Conservation (phyloP, 2,797 vertebrate genomes). For the Tenualosa ilisha region DNA sequence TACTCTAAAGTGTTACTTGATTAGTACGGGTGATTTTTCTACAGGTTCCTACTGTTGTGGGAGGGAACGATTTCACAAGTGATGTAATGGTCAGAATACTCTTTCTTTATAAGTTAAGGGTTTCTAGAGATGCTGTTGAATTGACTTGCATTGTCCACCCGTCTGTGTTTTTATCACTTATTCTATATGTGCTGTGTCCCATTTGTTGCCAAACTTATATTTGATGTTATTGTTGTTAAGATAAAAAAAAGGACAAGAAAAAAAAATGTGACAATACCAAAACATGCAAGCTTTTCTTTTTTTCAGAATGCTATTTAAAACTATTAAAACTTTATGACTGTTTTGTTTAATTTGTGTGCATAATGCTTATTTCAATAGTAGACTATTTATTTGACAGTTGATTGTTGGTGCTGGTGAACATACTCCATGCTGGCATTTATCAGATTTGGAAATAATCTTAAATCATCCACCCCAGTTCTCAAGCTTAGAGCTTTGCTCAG, state of each 20-base stretch:
- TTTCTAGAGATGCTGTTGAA: slow-evolving; percentile 54
- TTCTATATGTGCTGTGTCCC: slow-evolving; percentile 40
- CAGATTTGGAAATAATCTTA: background rate
- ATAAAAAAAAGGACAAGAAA: slow-evolving; percentile 38
- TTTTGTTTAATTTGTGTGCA: slow-evolving; percentile 51
- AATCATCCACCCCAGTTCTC: background rate
- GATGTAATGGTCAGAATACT: slow-evolving; percentile 54
- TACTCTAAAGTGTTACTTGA: slow-evolving; percentile 41
- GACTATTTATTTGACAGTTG: background rate
- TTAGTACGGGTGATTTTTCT: slow-evolving; percentile 45
- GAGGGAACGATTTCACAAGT: slow-evolving; percentile 50
- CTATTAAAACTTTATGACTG: slow-evolving; percentile 56
- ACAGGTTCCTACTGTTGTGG: slow-evolving; percentile 59
- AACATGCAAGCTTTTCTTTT: slow-evolving; percentile 56
- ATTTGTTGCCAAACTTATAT: slow-evolving; percentile 58
- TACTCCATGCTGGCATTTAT: background rate
- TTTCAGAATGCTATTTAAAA: slow-evolving; percentile 61
- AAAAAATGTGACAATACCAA: slow-evolving; percentile 52
- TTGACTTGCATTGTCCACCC: slow-evolving; percentile 46
- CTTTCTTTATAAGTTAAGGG: slow-evolving; percentile 61
- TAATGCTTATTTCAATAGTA: background rate
- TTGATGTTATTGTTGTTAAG: slow-evolving; percentile 57
- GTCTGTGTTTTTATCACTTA: slow-evolving; percentile 53
- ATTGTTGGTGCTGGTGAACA: background rate
- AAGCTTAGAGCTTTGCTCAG: background rate